These are phyloP conservation scores for Coregonus ussuriensis DNA, from an alignment of 2,797 vertebrate genomes.

Conservation along the genomic window DNA sequence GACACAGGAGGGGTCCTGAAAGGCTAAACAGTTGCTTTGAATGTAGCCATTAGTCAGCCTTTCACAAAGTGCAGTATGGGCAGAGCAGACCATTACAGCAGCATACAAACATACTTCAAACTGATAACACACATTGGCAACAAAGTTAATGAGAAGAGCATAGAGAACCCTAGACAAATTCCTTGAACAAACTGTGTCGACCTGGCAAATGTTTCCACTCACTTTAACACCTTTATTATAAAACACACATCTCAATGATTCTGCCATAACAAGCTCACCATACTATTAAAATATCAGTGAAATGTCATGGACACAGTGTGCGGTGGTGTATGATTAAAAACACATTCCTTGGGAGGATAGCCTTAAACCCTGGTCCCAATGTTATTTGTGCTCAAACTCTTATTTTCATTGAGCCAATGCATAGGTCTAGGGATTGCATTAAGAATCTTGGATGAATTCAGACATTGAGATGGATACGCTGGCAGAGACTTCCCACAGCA, in stretches of 20 bases:
- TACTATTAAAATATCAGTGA: background rate
- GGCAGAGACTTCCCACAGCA: background rate
- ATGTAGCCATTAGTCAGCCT: background rate
- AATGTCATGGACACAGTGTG: background rate
- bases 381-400: conserved; percentile 18
- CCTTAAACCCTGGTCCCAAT: conserved; percentile 16
- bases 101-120: background rate
- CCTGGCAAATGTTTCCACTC: background rate
- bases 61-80: background rate
- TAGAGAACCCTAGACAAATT: background rate
- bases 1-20: background rate
- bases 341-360: background rate
- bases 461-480: conserved; percentile 25
- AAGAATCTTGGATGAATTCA: conserved; percentile 26
- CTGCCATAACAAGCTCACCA: background rate
- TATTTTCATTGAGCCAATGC: conserved; percentile 33
- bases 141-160: background rate
- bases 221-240: background rate
- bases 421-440: background rate
- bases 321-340: background rate
- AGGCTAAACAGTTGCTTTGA: background rate
- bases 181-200: background rate
- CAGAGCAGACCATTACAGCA: background rate
- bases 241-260: background rate
- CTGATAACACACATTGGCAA: background rate